phyloP scores from a whole-genome alignment of 1,140 invertebrate genomes.

The Tetramorium parvispinum region DNA sequence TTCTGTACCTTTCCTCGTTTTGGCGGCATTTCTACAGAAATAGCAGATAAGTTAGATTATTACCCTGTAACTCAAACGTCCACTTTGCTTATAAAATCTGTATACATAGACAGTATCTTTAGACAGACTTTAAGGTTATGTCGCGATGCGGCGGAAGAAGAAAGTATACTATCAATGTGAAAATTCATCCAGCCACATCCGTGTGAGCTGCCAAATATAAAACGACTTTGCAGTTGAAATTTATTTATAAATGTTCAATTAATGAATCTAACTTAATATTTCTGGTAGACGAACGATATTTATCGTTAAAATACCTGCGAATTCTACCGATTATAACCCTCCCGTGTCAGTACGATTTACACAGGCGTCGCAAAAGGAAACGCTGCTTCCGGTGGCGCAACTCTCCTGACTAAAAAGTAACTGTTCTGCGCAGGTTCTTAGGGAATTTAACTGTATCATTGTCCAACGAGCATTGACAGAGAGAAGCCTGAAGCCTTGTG shows the following conservation, averaged over 20 bases:
- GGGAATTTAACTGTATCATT: neutral
- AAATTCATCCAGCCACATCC: slow-evolving; percentile 75
- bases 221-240: neutral
- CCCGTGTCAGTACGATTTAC: slow-evolving; percentile 43
- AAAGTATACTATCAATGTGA: slow-evolving; percentile 3
- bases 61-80: neutral
- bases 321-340: slow-evolving; percentile 48
- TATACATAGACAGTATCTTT: slow-evolving; percentile 4
- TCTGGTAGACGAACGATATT: slow-evolving; percentile 50
- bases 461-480: neutral
- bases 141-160: slow-evolving; percentile 41
- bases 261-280: slow-evolving; percentile 56
- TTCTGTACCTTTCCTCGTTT: slow-evolving; percentile 98
- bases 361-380: slow-evolving; percentile 59
- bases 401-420: neutral
- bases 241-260: slow-evolving; percentile 1
- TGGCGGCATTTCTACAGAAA: slow-evolving; percentile 92
- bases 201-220: neutral
- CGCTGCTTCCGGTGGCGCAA: neutral
- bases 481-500: no score
- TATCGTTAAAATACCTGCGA: slow-evolving; percentile 61
- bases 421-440: no score
- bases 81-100: neutral
- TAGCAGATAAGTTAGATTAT: slow-evolving; percentile 4
- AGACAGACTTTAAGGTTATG: slow-evolving; percentile 65